Evolutionary conservation across 2,888 invertebrate genomes (phyloP).

Genomic region (Euplagia quadripunctaria): DNA sequence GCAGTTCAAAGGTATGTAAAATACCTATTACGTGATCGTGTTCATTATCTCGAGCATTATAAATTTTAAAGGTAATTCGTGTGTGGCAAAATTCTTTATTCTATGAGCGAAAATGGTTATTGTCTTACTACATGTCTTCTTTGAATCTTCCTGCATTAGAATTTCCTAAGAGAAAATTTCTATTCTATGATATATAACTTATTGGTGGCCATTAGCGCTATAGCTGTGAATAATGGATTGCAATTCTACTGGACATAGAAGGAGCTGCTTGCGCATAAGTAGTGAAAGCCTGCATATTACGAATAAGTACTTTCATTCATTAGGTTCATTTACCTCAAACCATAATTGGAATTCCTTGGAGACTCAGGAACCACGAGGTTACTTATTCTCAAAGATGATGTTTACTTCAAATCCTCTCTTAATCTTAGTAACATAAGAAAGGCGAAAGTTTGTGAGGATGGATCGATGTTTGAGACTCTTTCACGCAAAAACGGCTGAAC

Average conservation of each 20-base stretch:
- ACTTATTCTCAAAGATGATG: not conserved
- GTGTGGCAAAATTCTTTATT: not conserved
- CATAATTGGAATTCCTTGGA: constrained; percentile 12
- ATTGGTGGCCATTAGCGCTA: not conserved
- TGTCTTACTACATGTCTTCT: not conserved
- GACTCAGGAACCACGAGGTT: not conserved
- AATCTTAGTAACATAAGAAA: not conserved
- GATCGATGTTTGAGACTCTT: no score
- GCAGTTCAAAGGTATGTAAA: no score
- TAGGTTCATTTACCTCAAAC: constrained; percentile 16
- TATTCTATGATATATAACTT: not conserved
- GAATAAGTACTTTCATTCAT: constrained; percentile 13
- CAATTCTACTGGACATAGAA: not conserved
- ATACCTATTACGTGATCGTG: no score
- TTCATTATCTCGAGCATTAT: no score
- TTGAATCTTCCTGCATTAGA: not conserved
- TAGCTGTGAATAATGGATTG: not conserved
- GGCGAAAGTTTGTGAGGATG: no score
- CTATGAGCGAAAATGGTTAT: not conserved
- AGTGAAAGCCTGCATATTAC: constrained; percentile 20
- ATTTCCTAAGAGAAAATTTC: not conserved
- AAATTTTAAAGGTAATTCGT: no score
- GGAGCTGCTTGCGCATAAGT: constrained; percentile 12
- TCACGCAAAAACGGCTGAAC: no score
- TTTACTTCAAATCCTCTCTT: not conserved